phyloP scores from a whole-genome alignment of 2,888 invertebrate species.

The Myathropa florea region DNA sequence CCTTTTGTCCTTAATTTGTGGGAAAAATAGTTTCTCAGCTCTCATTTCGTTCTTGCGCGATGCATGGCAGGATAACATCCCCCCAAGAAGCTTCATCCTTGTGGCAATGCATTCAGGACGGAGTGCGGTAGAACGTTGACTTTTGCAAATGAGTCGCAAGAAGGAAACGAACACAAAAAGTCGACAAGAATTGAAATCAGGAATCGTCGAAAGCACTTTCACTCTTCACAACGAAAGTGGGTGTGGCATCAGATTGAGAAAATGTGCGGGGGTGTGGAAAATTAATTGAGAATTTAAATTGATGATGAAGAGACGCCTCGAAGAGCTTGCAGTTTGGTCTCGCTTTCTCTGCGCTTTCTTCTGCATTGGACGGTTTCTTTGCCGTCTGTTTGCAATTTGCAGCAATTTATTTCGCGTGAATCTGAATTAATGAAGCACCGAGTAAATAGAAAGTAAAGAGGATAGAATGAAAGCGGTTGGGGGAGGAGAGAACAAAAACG shows the following conservation, averaged over 20 bases:
- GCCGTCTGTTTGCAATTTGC: background rate
- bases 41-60: background rate
- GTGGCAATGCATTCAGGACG: background rate
- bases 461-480: background rate
- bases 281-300: slow-evolving; percentile 68
- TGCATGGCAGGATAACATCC: background rate
- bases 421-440: background rate
- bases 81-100: background rate
- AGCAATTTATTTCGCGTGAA: slow-evolving; percentile 2
- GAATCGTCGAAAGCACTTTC: slow-evolving; percentile 22
- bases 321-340: background rate
- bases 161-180: background rate
- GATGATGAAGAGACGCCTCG: slow-evolving; percentile 51
- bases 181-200: background rate
- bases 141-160: slow-evolving; percentile 13
- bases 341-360: background rate
- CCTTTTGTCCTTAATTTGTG: slow-evolving; percentile 25
- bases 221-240: background rate
- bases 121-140: slow-evolving; percentile 6
- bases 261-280: slow-evolving; percentile 44
- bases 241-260: background rate
- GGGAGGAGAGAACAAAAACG: background rate
- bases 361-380: background rate
- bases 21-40: slow-evolving; percentile 12
- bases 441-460: background rate